phyloP scores from a whole-genome alignment of 1,140 invertebrate genomes.

The Musca domestica region DNA sequence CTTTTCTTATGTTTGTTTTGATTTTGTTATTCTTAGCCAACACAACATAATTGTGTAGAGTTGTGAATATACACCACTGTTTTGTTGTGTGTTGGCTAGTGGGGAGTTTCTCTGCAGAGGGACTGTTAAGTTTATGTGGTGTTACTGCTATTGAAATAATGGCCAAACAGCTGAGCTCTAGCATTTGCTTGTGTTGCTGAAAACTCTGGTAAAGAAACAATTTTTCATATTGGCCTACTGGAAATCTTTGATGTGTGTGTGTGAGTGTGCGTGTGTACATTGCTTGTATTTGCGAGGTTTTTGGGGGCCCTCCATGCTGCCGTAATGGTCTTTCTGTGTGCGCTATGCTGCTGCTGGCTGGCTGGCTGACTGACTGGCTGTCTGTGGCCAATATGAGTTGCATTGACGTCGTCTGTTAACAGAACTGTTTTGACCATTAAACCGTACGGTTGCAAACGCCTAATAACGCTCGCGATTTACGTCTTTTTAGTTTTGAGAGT shows the following conservation, averaged over 20 bases:
- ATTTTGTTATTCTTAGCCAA: neutral
- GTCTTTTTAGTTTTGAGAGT: neutral
- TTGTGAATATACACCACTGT: neutral
- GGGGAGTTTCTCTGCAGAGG: neutral
- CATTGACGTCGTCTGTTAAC: conserved; percentile 23
- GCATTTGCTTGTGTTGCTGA: neutral
- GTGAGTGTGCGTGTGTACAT: neutral
- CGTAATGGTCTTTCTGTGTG: too few relatives aligned
- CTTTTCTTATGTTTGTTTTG: conserved; percentile 1
- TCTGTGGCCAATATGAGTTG: conserved; percentile 23
- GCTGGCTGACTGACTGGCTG: too few relatives aligned
- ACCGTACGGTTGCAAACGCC: conserved; percentile 27
- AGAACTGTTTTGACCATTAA: conserved; percentile 28
- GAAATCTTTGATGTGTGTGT: neutral
- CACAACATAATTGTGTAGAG: neutral
- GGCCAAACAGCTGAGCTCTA: neutral
- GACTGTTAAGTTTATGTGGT: neutral
- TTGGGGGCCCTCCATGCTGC: too few relatives aligned
- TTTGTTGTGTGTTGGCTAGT: neutral
- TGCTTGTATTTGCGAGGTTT: neutral
- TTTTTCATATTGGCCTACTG: too few relatives aligned
- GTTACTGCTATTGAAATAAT: neutral
- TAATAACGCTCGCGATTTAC: conserved; percentile 15
- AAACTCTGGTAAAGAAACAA: neutral
- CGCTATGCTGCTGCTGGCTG: too few relatives aligned